These are phyloP conservation scores for Conus betulinus DNA, from an alignment of 1,140 invertebrate genomes.

Conservation along the genomic window DNA sequence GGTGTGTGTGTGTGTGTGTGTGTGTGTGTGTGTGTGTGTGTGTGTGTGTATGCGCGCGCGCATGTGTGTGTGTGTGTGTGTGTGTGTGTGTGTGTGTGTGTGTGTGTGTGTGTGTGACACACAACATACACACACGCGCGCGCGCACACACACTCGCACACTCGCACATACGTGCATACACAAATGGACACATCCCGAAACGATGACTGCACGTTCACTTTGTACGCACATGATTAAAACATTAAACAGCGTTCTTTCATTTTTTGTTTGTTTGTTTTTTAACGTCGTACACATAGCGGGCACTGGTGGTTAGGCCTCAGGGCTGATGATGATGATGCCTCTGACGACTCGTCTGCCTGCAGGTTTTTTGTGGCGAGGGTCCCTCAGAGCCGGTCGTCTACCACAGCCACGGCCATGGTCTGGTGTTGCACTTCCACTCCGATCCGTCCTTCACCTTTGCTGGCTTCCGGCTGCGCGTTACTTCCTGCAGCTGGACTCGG, in stretches of 20 bases:
- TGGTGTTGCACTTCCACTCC: conserved; percentile 39
- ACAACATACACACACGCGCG: too few relatives aligned
- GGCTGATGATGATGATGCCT: too few relatives aligned
- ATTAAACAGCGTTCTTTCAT: too few relatives aligned
- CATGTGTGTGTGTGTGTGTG: background rate
- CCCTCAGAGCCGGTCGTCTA: conserved; percentile 18
- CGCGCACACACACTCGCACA: too few relatives aligned
- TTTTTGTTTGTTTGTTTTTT: too few relatives aligned
- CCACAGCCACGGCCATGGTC: background rate
- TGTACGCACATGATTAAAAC: too few relatives aligned
- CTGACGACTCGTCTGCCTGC: background rate
- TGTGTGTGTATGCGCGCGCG: background rate
- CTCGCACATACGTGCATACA: too few relatives aligned
- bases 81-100: background rate
- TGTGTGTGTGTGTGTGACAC: background rate
- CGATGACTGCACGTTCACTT: background rate
- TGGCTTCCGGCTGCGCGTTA: conserved; percentile 35
- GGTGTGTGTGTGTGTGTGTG: background rate
- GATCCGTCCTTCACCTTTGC: conserved; percentile 35
- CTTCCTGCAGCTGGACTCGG: background rate
- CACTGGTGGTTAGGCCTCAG: too few relatives aligned
- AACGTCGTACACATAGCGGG: too few relatives aligned
- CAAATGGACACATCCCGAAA: too few relatives aligned
- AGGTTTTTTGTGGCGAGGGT: conserved; percentile 36
- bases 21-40: background rate